These are phyloP conservation scores for Uromys caudimaculatus DNA, from an alignment of 2,797 vertebrate genomes.

Conservation along the genomic window DNA sequence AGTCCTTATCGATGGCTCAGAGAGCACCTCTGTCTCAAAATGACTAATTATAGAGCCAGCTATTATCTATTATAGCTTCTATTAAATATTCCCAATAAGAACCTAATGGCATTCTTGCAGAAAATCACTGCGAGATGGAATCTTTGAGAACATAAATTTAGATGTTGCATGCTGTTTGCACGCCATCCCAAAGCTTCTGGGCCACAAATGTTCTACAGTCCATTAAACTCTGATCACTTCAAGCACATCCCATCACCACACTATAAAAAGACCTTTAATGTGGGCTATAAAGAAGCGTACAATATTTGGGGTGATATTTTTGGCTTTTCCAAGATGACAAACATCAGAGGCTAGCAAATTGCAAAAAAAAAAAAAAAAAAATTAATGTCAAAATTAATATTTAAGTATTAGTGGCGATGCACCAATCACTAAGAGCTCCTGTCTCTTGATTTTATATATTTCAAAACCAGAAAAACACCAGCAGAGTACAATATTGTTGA, in stretches of 20 bases:
- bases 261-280: slow-evolving; percentile 69
- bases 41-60: slow-evolving; percentile 79
- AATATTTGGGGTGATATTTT: slow-evolving; percentile 39
- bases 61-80: slow-evolving; percentile 75
- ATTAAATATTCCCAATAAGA: slow-evolving; percentile 73
- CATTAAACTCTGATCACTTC: slow-evolving; percentile 77
- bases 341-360: slow-evolving; percentile 46
- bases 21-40: slow-evolving; percentile 74
- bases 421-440: not conserved
- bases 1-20: slow-evolving; percentile 78
- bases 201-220: slow-evolving; percentile 55
- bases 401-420: slow-evolving; percentile 46
- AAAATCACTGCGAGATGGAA: slow-evolving; percentile 75
- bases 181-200: slow-evolving; percentile 70
- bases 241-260: slow-evolving; percentile 63
- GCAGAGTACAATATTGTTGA: slow-evolving; percentile 59
- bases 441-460: slow-evolving; percentile 66
- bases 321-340: slow-evolving; percentile 57
- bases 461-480: slow-evolving; percentile 61
- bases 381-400: slow-evolving; percentile 61
- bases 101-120: slow-evolving; percentile 67
- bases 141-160: slow-evolving; percentile 76
- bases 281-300: slow-evolving; percentile 44
- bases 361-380: slow-evolving; percentile 34
- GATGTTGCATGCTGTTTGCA: slow-evolving; percentile 66